Evolutionary conservation across 64 coral and sea anemone species (phyloP).

Genomic region (Anthopleura sola): DNA sequence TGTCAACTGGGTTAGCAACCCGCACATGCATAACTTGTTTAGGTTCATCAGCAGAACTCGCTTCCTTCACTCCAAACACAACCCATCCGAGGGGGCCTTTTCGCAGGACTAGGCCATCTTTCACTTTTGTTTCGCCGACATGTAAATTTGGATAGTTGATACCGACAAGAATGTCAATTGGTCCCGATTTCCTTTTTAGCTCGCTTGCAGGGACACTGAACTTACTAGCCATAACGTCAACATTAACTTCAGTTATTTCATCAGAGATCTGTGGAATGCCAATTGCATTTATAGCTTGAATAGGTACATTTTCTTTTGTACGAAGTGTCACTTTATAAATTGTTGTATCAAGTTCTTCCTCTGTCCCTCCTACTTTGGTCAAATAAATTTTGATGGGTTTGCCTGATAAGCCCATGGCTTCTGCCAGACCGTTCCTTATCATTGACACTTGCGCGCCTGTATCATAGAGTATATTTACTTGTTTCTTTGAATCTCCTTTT

Average conservation of each 20-base stretch:
- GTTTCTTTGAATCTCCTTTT: neutral
- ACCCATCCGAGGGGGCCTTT: conserved; percentile 72
- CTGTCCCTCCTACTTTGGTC: conserved; percentile 59
- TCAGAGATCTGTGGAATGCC: conserved; percentile 61
- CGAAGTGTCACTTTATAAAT: conserved; percentile 57
- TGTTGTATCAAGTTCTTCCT: conserved; percentile 62
- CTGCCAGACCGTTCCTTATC: conserved; percentile 36
- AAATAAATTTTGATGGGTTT: conserved; percentile 57
- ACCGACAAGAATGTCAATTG: conserved; percentile 58
- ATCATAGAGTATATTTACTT: conserved; percentile 51
- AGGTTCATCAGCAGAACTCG: conserved; percentile 13
- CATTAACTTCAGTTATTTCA: conserved; percentile 18
- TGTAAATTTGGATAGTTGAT: conserved; percentile 73
- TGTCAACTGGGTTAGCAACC: conserved; percentile 50
- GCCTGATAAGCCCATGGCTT: conserved; percentile 28
- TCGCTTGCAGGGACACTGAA: conserved; percentile 15
- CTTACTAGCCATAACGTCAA: conserved; percentile 30
- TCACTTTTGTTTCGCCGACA: conserved; percentile 64
- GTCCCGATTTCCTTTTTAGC: conserved; percentile 43
- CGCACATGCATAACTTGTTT: conserved; percentile 62
- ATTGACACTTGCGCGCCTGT: conserved; percentile 58
- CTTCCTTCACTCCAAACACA: conserved; percentile 48
- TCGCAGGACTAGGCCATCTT: conserved; percentile 50
- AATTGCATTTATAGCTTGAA: conserved; percentile 58
- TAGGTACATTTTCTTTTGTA: conserved; percentile 15